Base-by-base conservation (phyloP, 2,797 vertebrate genomes). In the Sebastes trivittatus region DNA sequence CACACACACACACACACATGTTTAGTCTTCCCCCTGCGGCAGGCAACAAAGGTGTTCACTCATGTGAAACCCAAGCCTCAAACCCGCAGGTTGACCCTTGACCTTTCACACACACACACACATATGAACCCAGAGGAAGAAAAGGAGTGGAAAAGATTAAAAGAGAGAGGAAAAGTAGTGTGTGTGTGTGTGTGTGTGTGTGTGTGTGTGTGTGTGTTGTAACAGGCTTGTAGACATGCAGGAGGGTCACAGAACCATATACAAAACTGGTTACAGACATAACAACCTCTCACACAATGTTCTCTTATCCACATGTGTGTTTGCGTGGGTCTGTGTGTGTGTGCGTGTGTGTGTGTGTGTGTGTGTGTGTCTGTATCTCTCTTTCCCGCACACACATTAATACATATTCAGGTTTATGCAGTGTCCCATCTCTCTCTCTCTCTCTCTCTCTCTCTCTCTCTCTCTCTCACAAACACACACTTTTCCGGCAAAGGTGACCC, bases 31-130 rank as follows among this genome's bases (percentile, higher is more conserved):
- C 69, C 75, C 84, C 87, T 78, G 59, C 68, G 36, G 85, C 58
- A 14, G 75, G 77, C 78, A 92, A 95, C 90, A 95, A 96, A 96
- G 94, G 89, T 93, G 92, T 93, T 94, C 92, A 94, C 90, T 94
- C 93, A 95, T 93, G 93, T 94, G 95, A 94, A 95, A 95, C 92
- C 80, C 82, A 83, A 95, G 88, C 88, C 93, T 89, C 62, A 86
- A 90, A 90, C 85, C 82, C 75, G 66, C 92, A 93, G 92, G 87
- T 88, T 93, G 91, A 94, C 92, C 94, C 92, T 70, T 93, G 80
- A 93, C 93, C 89, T 87, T 82, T 78, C 70, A 80, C 87, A 82
- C 67, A 70, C 83, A 75, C 29, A 82, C 58, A 72, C 52, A 77
- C 42, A 77, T 42, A 68, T 73, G 75, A 80, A 74, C 46, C 11